phyloP scores from a whole-genome alignment of 2,888 invertebrate species.

The Hypomecis punctinalis region DNA sequence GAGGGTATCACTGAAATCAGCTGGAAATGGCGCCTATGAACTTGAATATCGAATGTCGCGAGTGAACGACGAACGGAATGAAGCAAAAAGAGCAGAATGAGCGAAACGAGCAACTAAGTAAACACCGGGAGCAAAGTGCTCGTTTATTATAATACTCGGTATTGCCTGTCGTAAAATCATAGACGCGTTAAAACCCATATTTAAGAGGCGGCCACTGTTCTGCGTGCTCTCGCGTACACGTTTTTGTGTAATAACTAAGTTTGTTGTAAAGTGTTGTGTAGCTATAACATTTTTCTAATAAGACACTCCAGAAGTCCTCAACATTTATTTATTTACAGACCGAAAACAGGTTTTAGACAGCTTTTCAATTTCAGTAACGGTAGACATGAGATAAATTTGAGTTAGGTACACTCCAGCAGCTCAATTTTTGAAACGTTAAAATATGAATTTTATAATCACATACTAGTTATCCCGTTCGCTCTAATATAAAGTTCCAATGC shows the following conservation, averaged over 20 bases:
- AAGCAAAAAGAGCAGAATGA: slow-evolving; percentile 26
- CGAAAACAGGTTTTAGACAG: no score
- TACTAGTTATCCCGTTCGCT: no score
- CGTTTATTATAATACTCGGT: slow-evolving; percentile 42
- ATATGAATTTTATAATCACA: no score
- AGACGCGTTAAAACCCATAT: slow-evolving; percentile 55
- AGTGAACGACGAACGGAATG: neutral
- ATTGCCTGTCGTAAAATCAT: slow-evolving; percentile 52
- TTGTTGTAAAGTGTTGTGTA: no score
- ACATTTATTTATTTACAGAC: no score
- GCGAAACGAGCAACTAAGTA: slow-evolving; percentile 15
- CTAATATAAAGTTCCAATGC: no score
- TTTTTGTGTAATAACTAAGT: neutral
- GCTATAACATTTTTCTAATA: no score
- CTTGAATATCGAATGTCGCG: slow-evolving; percentile 37
- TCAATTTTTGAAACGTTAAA: no score
- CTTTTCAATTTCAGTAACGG: no score
- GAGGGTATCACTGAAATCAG: slow-evolving; percentile 64
- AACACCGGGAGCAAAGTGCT: slow-evolving; percentile 34
- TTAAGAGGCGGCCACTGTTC: slow-evolving; percentile 39
- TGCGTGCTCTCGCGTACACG: neutral
- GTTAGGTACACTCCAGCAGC: no score
- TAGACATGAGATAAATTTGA: no score
- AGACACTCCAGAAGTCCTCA: no score
- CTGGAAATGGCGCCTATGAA: slow-evolving; percentile 50